phyloP scores from a whole-genome alignment of 1,140 invertebrate species.

The Zophobas atratus region DNA sequence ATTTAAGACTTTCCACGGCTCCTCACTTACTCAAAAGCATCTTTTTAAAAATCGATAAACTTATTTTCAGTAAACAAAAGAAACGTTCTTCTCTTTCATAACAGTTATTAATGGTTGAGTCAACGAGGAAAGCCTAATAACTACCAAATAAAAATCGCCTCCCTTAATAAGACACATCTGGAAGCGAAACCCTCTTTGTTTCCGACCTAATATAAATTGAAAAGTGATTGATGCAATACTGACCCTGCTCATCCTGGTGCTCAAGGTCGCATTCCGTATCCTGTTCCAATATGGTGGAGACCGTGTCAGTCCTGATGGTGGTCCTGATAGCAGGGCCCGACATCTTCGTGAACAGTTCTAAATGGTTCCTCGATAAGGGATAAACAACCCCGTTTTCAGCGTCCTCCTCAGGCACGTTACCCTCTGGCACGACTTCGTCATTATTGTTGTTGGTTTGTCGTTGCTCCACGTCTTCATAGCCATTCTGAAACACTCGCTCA shows the following conservation, averaged over 20 bases:
- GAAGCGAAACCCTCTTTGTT: background rate
- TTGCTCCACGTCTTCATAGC: background rate
- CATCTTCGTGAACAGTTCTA: constrained; percentile 61
- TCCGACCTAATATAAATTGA: background rate
- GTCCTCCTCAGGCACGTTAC: background rate
- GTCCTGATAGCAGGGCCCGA: constrained; percentile 50
- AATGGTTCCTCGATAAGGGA: constrained; percentile 60
- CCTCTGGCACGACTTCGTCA: background rate
- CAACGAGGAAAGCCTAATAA: background rate
- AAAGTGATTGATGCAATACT: constrained; percentile 7
- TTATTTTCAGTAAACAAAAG: constrained; percentile 8
- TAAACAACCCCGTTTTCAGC: constrained; percentile 50
- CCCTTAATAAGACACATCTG: background rate
- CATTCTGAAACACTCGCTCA: background rate
- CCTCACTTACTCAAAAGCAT: background rate
- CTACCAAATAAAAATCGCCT: background rate
- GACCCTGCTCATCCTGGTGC: constrained; percentile 46
- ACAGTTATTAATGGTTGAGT: background rate
- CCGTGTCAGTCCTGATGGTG: constrained; percentile 62
- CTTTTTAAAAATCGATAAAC: background rate
- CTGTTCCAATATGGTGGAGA: constrained; percentile 63
- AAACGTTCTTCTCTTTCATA: background rate
- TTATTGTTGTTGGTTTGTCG: background rate
- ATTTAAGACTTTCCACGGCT: background rate
- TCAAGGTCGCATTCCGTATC: constrained; percentile 59